These are phyloP conservation scores for Ornithoptera priamus DNA, from an alignment of 2,888 invertebrate species.

Conservation along the genomic window DNA sequence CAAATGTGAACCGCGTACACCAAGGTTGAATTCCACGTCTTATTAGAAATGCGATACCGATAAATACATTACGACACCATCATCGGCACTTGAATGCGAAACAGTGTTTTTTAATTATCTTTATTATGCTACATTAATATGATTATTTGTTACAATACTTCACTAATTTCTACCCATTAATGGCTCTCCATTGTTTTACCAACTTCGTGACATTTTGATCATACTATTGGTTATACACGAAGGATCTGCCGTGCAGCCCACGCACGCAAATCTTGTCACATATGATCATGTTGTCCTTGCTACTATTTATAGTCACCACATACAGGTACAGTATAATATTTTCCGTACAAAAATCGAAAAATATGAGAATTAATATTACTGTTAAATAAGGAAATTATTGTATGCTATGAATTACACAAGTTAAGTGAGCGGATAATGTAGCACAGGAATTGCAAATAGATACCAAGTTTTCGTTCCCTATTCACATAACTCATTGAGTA, in stretches of 20 bases:
- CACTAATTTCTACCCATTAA: constrained; percentile 47
- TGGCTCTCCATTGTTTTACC: constrained; percentile 51
- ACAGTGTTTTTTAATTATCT: neutral
- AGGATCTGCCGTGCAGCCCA: constrained; percentile 55
- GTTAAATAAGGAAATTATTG: constrained; percentile 21
- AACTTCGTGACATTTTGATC: constrained; percentile 43
- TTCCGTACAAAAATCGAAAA: neutral
- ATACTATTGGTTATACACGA: constrained; percentile 34
- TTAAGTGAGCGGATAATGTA: neutral
- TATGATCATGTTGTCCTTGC: constrained; percentile 56
- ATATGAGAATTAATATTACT: neutral
- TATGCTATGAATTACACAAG: neutral
- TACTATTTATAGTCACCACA: constrained; percentile 38
- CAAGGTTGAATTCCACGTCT: constrained; percentile 53
- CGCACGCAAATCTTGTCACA: constrained; percentile 43
- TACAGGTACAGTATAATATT: neutral
- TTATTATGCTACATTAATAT: neutral
- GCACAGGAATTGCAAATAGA: neutral
- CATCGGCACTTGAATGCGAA: neutral
- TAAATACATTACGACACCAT: constrained; percentile 16
- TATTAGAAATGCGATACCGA: constrained; percentile 19
- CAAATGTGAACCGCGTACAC: constrained; percentile 49
- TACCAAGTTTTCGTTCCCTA: constrained; percentile 21
- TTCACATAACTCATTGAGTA: neutral
- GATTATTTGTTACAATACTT: constrained; percentile 47